phyloP scores from a whole-genome alignment of 1,140 invertebrate species.

The Drosophila ananassae region DNA sequence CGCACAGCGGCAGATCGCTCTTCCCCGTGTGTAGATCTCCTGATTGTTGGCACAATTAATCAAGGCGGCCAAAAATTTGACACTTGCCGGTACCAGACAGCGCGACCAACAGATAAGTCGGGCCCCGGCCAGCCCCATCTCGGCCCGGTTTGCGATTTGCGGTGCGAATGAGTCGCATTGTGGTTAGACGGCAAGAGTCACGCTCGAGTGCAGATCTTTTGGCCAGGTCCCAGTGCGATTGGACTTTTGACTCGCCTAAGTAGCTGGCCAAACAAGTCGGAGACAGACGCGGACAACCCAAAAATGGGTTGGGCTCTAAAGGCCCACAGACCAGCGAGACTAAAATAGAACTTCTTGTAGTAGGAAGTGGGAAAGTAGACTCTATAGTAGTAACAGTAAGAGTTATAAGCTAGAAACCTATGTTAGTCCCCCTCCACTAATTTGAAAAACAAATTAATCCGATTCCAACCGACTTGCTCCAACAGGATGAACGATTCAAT shows the following conservation, averaged over 20 bases:
- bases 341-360: background rate
- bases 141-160: background rate
- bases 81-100: conserved; percentile 50
- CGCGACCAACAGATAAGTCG: conserved; percentile 30
- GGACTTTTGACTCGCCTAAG: conserved; percentile 45
- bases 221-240: conserved; percentile 11
- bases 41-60: conserved; percentile 57
- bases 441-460: conserved; percentile 20
- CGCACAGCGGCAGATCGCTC: conserved; percentile 43
- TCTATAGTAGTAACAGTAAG: too few relatives aligned
- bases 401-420: background rate
- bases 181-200: conserved; percentile 17
- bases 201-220: conserved; percentile 45
- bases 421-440: conserved; percentile 10
- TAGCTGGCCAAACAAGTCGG: conserved; percentile 37
- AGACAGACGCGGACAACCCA: conserved; percentile 15
- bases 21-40: conserved; percentile 15
- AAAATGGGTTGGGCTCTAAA: conserved; percentile 5
- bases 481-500: conserved; percentile 95
- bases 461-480: conserved; percentile 9
- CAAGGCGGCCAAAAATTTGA: conserved; percentile 44
- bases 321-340: background rate
- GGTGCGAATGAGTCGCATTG: conserved; percentile 52
- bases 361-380: too few relatives aligned
- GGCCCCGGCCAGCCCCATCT: background rate